phyloP scores from a whole-genome alignment of 2,888 invertebrate genomes.

The Diarsia brunnea region DNA sequence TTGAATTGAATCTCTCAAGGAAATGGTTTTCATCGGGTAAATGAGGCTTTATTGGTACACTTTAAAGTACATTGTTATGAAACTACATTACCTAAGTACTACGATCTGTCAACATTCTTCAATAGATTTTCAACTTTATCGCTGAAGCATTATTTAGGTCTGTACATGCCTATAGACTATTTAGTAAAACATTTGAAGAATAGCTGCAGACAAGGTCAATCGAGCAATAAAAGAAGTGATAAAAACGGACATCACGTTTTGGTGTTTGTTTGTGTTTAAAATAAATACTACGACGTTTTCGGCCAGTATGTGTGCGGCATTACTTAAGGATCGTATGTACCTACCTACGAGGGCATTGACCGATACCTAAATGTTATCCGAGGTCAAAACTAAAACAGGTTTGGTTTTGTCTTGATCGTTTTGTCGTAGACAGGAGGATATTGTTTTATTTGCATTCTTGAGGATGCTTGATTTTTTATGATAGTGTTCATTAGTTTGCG shows the following conservation, averaged over 20 bases:
- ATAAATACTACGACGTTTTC: constrained; percentile 22
- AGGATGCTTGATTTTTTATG: not conserved
- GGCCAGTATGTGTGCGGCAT: not conserved
- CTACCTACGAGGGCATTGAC: not conserved
- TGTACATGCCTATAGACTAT: not conserved
- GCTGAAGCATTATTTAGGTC: no score
- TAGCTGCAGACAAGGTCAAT: constrained; percentile 12
- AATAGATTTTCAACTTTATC: no score
- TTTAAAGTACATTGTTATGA: not conserved
- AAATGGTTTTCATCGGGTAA: not conserved
- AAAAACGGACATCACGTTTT: not conserved
- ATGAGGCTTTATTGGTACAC: not conserved
- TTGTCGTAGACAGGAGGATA: not conserved
- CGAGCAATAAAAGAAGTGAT: constrained; percentile 1
- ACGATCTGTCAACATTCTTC: no score
- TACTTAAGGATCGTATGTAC: not conserved
- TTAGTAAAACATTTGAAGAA: not conserved
- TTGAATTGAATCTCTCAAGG: not conserved
- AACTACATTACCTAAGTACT: not conserved
- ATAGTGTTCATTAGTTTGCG: not conserved
- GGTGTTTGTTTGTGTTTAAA: not conserved
- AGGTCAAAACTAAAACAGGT: constrained; percentile 4
- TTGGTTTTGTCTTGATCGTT: not conserved
- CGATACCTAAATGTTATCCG: not conserved
- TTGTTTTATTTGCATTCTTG: constrained; percentile 15